A percentile compares a stretch with the other conserved stretches of the same genome.
Conservation (phyloP, 1,140 invertebrate genomes). For the Bradysia coprophila region DNA sequence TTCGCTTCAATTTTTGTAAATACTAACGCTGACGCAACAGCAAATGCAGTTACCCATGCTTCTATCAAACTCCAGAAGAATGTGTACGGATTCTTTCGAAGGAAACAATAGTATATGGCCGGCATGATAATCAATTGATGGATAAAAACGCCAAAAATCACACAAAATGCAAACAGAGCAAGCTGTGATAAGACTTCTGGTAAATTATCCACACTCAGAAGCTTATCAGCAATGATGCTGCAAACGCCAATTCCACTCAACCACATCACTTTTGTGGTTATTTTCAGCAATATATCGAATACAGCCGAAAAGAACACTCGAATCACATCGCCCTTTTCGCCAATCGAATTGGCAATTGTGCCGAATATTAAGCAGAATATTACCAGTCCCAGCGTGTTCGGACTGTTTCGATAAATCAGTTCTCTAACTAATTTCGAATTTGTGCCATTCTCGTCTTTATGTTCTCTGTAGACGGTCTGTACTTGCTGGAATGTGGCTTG, state of each 20-base stretch:
- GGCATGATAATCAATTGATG: too few relatives aligned
- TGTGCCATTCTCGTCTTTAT: conserved; percentile 25
- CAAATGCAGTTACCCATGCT: too few relatives aligned
- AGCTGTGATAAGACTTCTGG: conserved; percentile 61
- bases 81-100: too few relatives aligned
- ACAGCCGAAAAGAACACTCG: conserved; percentile 68
- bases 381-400: conserved; percentile 74
- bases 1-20: too few relatives aligned
- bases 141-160: too few relatives aligned
- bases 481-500: conserved; percentile 71
- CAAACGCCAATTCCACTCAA: conserved; percentile 77
- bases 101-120: too few relatives aligned
- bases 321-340: conserved; percentile 50
- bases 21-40: too few relatives aligned
- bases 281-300: conserved; percentile 75
- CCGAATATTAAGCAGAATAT: conserved; percentile 78
- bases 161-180: too few relatives aligned
- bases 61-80: too few relatives aligned
- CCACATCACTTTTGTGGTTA: conserved; percentile 80
- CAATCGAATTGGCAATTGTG: conserved; percentile 62
- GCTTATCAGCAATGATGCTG: conserved; percentile 84
- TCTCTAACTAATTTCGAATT: conserved; percentile 21
- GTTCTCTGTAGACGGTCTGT: conserved; percentile 32
- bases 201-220: conserved; percentile 68
- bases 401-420: conserved; percentile 47